These are phyloP conservation scores for Hyposoter dolosus DNA, from an alignment of 2,888 invertebrate genomes.

Conservation along the genomic window DNA sequence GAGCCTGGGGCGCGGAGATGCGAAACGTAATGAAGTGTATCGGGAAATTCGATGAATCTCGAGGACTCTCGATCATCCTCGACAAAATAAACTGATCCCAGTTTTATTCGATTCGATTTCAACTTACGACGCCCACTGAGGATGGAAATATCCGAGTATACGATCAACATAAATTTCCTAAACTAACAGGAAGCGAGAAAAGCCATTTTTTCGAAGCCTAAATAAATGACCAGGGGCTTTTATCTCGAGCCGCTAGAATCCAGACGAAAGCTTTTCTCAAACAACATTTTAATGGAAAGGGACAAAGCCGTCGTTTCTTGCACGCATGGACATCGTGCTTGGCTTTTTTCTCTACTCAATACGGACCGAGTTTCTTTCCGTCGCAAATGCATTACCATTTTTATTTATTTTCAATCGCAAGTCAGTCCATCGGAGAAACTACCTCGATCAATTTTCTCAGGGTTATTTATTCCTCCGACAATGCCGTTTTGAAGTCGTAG, in stretches of 20 bases:
- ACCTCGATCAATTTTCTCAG: not conserved
- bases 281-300: constrained; percentile 3
- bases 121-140: not conserved
- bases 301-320: not conserved
- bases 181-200: not conserved
- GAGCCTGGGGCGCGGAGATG: not conserved
- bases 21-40: constrained; percentile 35
- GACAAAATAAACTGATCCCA: constrained; percentile 26
- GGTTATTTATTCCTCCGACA: not conserved
- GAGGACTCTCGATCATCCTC: constrained; percentile 35
- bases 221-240: not conserved
- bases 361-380: not conserved
- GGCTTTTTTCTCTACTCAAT: not conserved
- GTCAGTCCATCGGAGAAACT: not conserved
- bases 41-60: constrained; percentile 34
- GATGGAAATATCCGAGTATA: no score
- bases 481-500: not conserved
- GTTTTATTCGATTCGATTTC: not conserved
- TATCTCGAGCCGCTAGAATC: constrained; percentile 5
- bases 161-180: not conserved
- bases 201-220: not conserved
- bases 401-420: not conserved
- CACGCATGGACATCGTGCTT: no score
- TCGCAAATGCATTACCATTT: not conserved
- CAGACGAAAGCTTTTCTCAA: constrained; percentile 10